phyloP scores from a whole-genome alignment of 2,113 vertebrate genomes.

The Coturnix japonica region DNA sequence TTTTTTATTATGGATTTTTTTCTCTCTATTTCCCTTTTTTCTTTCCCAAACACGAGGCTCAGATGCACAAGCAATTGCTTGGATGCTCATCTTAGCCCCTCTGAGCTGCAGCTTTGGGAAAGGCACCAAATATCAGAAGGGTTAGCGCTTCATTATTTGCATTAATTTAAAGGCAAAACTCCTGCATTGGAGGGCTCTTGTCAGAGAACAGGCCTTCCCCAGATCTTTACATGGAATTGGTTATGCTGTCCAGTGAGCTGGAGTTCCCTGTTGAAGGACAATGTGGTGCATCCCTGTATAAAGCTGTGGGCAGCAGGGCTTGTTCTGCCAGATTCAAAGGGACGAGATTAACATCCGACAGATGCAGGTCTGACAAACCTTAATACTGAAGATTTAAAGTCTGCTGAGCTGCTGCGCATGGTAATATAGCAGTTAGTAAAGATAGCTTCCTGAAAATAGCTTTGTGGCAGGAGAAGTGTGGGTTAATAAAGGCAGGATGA shows the following conservation, averaged over 20 bases:
- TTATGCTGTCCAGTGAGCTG: background rate
- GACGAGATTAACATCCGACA: background rate
- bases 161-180: background rate
- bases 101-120: constrained; percentile 3
- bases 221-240: background rate
- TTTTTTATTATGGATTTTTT: background rate
- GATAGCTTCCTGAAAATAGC: background rate
- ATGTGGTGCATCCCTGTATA: constrained; percentile 28
- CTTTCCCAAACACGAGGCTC: background rate
- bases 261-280: background rate
- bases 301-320: background rate
- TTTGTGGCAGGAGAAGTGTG: background rate
- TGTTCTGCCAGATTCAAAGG: constrained; percentile 17
- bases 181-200: background rate
- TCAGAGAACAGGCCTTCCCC: background rate
- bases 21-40: background rate
- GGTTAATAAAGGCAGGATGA: background rate
- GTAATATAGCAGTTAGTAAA: background rate
- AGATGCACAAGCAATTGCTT: background rate
- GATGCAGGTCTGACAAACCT: background rate
- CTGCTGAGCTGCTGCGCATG: background rate
- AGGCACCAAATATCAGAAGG: background rate
- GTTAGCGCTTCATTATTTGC: constrained; percentile 5
- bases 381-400: background rate
- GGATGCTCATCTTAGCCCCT: background rate